Conservation (phyloP, 2,888 invertebrate species). For the Eupithecia pulchellata region DNA sequence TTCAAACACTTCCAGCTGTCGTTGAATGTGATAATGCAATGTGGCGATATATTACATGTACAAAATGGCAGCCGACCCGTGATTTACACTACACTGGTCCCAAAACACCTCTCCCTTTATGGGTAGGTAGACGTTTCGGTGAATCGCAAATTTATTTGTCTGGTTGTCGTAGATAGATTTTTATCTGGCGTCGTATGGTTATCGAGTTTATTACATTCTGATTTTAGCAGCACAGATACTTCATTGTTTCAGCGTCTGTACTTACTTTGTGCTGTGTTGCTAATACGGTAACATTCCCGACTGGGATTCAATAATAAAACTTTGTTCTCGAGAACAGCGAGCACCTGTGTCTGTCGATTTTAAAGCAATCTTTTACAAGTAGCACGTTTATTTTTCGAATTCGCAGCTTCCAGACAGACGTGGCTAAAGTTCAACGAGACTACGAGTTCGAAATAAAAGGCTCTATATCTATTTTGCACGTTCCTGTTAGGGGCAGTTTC, state of each 20-base stretch:
- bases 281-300: slow-evolving; percentile 7
- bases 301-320: slow-evolving; percentile 14
- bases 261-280: slow-evolving; percentile 6
- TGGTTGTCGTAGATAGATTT: slow-evolving; percentile 58
- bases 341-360: slow-evolving; percentile 9
- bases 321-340: slow-evolving; percentile 9
- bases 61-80: slow-evolving; percentile 57
- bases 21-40: slow-evolving; percentile 40
- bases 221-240: slow-evolving; percentile 15
- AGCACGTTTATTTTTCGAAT: slow-evolving; percentile 22
- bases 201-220: slow-evolving; percentile 29
- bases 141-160: slow-evolving; percentile 71
- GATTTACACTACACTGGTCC: slow-evolving; percentile 69
- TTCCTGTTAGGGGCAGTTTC: slow-evolving; percentile 38
- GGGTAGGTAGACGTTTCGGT: slow-evolving; percentile 66
- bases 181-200: slow-evolving; percentile 48
- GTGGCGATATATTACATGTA: slow-evolving; percentile 48
- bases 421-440: slow-evolving; percentile 29
- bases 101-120: slow-evolving; percentile 64
- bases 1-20: slow-evolving; percentile 24
- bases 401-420: slow-evolving; percentile 28
- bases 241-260: not conserved
- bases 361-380: slow-evolving; percentile 29
- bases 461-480: slow-evolving; percentile 41
- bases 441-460: slow-evolving; percentile 29